Conservation (phyloP, 1,140 invertebrate species). For the Armadillidium nasatum region DNA sequence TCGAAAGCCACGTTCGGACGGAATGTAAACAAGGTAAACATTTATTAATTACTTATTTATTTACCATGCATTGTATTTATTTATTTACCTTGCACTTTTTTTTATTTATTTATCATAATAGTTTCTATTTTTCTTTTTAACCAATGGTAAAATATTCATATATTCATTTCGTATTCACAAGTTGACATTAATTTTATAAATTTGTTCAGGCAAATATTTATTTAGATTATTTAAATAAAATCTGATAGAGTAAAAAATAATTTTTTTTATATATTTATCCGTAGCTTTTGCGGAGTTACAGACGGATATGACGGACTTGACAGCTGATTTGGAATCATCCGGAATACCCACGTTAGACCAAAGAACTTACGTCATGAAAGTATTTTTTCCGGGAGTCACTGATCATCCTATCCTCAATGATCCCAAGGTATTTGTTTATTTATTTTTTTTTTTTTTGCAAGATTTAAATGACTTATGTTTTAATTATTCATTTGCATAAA, state of each 20-base stretch:
- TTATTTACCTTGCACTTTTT: conserved; percentile 18
- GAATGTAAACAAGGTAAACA: conserved; percentile 85
- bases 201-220: no score
- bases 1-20: conserved; percentile 92
- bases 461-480: no score
- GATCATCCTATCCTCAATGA: conserved; percentile 87
- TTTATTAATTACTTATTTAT: no score
- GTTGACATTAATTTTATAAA: no score
- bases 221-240: no score
- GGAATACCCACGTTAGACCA: conserved; percentile 95
- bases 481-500: no score
- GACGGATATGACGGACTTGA: conserved; percentile 97
- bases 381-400: conserved; percentile 91
- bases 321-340: conserved; percentile 84
- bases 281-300: conserved; percentile 95
- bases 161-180: no score
- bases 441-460: not conserved
- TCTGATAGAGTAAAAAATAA: not conserved
- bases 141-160: no score
- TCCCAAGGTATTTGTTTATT: conserved; percentile 58
- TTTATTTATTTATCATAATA: not conserved
- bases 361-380: conserved; percentile 95
- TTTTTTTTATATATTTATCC: conserved; percentile 42
- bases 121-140: not conserved
- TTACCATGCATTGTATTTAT: conserved; percentile 25